Conservation (phyloP, 1,140 invertebrate species). For the Listronotus oregonensis region DNA sequence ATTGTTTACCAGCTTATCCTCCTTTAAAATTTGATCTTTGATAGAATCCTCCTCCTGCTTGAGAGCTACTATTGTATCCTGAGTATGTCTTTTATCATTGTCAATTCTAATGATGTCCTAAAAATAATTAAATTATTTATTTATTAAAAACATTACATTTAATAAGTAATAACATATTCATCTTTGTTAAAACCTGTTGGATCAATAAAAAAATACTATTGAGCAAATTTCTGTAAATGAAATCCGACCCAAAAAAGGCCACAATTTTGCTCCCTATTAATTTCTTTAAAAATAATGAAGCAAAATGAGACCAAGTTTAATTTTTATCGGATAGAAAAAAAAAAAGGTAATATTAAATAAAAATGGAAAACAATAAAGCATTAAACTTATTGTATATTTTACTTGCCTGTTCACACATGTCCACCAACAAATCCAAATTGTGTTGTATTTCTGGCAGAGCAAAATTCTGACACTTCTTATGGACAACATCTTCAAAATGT, state of each 20-base stretch:
- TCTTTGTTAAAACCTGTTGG: too few species aligned
- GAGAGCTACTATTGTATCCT: constrained; percentile 78
- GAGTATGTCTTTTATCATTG: constrained; percentile 73
- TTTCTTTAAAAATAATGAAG: too few species aligned
- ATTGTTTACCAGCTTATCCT: constrained; percentile 74
- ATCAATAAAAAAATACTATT: constrained; percentile 6
- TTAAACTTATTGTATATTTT: neutral
- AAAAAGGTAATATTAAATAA: too few species aligned
- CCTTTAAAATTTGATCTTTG: constrained; percentile 71
- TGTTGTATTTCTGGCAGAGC: constrained; percentile 87
- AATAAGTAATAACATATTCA: too few species aligned
- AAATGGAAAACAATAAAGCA: too few species aligned
- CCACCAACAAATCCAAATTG: constrained; percentile 89
- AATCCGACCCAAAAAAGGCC: constrained; percentile 16
- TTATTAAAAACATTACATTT: too few species aligned
- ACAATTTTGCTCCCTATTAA: too few species aligned
- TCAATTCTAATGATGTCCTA: constrained; percentile 90
- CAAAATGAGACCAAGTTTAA: too few species aligned
- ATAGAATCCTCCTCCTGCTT: constrained; percentile 79
- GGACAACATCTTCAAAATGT: constrained; percentile 64
- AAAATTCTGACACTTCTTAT: constrained; percentile 70
- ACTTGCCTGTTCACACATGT: constrained; percentile 85
- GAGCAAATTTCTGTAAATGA: too few species aligned
- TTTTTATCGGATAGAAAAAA: too few species aligned
- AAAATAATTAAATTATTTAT: constrained; percentile 31